Conservation (phyloP, 2,797 vertebrate genomes). For the Myripristis murdjan region DNA sequence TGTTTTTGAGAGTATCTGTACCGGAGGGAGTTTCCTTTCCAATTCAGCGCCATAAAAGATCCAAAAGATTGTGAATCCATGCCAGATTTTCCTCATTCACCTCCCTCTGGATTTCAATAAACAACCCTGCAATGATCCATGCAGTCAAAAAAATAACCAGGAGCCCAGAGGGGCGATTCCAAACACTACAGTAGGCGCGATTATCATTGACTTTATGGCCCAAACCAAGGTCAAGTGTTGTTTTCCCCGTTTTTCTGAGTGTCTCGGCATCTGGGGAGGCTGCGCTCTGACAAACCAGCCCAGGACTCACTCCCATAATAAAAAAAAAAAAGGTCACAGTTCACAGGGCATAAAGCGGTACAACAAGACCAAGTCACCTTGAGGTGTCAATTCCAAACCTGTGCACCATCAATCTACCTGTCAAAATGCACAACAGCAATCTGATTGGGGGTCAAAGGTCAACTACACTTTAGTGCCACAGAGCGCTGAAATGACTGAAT, state of each 20-base stretch:
- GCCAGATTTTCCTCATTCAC: slow-evolving; percentile 3
- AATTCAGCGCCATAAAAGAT: slow-evolving; percentile 39
- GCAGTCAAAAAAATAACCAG: slow-evolving; percentile 41
- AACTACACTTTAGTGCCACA: background rate
- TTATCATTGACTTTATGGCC: slow-evolving; percentile 56
- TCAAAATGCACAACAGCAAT: background rate
- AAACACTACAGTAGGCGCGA: slow-evolving; percentile 34
- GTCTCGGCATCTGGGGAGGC: slow-evolving; percentile 26
- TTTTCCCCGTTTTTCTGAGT: slow-evolving; percentile 22
- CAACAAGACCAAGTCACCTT: slow-evolving; percentile 66
- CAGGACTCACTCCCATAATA: slow-evolving; percentile 30
- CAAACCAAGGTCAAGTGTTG: slow-evolving; percentile 67
- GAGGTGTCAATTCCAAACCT: slow-evolving; percentile 44
- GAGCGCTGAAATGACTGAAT: too few species aligned
- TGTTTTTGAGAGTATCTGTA: slow-evolving; percentile 17
- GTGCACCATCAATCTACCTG: slow-evolving; percentile 33
- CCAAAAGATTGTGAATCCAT: slow-evolving; percentile 5
- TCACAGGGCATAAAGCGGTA: slow-evolving; percentile 22
- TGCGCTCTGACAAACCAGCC: slow-evolving; percentile 39
- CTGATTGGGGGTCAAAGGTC: slow-evolving; percentile 27
- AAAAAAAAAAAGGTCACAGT: slow-evolving; percentile 54
- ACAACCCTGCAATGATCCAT: slow-evolving; percentile 31
- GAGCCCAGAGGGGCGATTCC: slow-evolving; percentile 24
- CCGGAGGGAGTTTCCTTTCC: slow-evolving; percentile 28
- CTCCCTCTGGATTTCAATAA: slow-evolving; percentile 17